Evolutionary conservation across 2,888 invertebrate species (phyloP).

Genomic region (Nomada goodeniana): DNA sequence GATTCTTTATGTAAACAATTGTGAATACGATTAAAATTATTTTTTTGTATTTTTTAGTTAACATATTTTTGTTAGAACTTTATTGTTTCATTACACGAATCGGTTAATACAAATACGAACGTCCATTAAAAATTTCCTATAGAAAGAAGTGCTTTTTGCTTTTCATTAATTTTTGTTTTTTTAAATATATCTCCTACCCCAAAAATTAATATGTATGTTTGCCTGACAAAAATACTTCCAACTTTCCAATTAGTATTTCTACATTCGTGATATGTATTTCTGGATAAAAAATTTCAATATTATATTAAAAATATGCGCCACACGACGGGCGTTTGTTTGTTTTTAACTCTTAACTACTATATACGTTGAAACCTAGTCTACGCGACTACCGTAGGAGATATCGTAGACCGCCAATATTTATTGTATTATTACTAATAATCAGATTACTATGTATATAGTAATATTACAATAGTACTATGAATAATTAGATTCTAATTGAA

Average conservation of each 20-base stretch:
- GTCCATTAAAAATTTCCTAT: conserved; percentile 8
- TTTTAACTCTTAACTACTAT: neutral
- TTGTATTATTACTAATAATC: too few species aligned
- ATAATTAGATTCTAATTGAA: too few species aligned
- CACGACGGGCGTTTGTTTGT: conserved; percentile 14
- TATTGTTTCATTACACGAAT: conserved; percentile 1
- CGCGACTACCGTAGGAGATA: too few species aligned
- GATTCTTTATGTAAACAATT: conserved; percentile 51
- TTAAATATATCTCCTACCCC: neutral
- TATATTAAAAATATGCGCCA: neutral
- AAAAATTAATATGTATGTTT: neutral
- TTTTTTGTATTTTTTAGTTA: conserved; percentile 60
- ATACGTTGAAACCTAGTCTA: too few species aligned
- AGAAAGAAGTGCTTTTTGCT: neutral
- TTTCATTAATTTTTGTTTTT: conserved; percentile 18
- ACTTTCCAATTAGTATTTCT: neutral
- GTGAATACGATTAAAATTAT: conserved; percentile 65
- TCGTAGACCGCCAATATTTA: too few species aligned
- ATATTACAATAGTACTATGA: too few species aligned
- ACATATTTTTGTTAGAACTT: neutral
- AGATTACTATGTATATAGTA: too few species aligned
- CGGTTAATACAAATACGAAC: neutral
- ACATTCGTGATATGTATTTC: neutral
- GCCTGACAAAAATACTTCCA: too few species aligned
- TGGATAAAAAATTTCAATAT: conserved; percentile 31